phyloP scores from a whole-genome alignment of 2,797 vertebrate species.

The Eulemur albifrons region DNA sequence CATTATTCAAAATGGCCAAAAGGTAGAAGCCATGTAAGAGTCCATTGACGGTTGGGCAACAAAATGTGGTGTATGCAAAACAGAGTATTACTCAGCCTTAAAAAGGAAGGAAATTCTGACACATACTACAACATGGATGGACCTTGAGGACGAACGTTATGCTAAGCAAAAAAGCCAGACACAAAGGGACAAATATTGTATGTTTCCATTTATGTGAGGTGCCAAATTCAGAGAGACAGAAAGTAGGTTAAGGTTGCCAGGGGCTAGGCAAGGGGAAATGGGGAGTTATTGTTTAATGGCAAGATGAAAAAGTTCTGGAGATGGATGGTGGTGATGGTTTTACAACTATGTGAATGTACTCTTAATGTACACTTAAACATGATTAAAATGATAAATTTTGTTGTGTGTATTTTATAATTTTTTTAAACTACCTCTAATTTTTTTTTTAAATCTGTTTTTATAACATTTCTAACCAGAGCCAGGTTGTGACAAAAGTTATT shows the following conservation, averaged over 20 bases:
- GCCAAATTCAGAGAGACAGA: not conserved
- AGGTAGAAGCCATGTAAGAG: not conserved
- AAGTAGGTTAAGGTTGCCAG: not conserved
- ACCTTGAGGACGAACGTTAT: not conserved
- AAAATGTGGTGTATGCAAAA: not conserved
- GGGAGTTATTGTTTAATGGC: not conserved
- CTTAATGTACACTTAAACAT: not conserved
- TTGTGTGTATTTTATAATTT: not conserved
- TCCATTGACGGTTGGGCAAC: not conserved
- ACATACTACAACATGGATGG: not conserved
- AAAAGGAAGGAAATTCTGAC: not conserved
- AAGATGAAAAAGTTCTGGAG: not conserved
- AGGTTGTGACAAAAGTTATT: not conserved
- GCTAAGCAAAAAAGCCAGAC: not conserved
- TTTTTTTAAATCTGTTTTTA: not conserved
- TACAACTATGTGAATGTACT: not conserved
- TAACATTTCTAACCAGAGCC: not conserved
- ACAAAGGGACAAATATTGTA: not conserved
- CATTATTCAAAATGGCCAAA: not conserved
- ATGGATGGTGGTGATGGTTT: not conserved
- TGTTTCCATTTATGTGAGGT: not conserved
- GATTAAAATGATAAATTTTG: not conserved
- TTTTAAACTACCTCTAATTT: not conserved
- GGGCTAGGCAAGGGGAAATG: accelerated
- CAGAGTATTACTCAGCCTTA: not conserved